Conservation (phyloP, 2,888 invertebrate genomes). For the Cetonia aurata region DNA sequence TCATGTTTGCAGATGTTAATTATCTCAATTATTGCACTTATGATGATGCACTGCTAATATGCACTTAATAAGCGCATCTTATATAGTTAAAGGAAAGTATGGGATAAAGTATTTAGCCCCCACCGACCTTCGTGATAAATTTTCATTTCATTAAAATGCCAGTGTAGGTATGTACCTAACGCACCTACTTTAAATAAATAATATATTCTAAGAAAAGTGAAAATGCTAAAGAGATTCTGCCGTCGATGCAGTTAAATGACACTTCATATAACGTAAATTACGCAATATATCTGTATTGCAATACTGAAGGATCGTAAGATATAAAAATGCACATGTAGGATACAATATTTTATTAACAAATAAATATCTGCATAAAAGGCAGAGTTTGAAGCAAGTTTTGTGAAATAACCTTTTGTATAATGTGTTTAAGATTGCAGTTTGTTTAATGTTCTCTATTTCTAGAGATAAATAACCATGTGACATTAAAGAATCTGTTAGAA, state of each 20-base stretch:
- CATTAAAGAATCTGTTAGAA: too few relatives aligned
- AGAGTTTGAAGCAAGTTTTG: too few relatives aligned
- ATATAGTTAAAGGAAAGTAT: constrained; percentile 28
- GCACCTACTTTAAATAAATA: constrained; percentile 27
- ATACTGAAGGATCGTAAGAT: too few relatives aligned
- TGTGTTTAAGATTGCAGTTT: too few relatives aligned
- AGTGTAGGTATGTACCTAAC: constrained; percentile 29
- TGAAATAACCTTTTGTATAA: too few relatives aligned
- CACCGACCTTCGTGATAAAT: constrained; percentile 35
- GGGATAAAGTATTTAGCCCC: constrained; percentile 24
- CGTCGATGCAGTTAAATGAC: constrained; percentile 7
- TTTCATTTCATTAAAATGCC: constrained; percentile 22
- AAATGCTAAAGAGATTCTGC: constrained; percentile 20
- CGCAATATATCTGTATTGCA: too few relatives aligned
- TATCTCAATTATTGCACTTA: constrained; percentile 5
- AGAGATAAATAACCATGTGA: too few relatives aligned
- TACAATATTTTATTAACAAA: too few relatives aligned
- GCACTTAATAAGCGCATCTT: neutral
- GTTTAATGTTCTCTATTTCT: too few relatives aligned
- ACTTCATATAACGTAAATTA: neutral
- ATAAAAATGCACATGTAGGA: too few relatives aligned
- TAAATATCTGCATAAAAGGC: too few relatives aligned
- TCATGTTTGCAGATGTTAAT: constrained; percentile 47
- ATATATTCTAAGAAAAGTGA: constrained; percentile 33
- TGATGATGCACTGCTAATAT: neutral